Percentiles rank a stretch among this genome's conserved stretches.
Evolutionary conservation across 2,888 invertebrate species (phyloP).

Genomic region (Dendrolimus houi): DNA sequence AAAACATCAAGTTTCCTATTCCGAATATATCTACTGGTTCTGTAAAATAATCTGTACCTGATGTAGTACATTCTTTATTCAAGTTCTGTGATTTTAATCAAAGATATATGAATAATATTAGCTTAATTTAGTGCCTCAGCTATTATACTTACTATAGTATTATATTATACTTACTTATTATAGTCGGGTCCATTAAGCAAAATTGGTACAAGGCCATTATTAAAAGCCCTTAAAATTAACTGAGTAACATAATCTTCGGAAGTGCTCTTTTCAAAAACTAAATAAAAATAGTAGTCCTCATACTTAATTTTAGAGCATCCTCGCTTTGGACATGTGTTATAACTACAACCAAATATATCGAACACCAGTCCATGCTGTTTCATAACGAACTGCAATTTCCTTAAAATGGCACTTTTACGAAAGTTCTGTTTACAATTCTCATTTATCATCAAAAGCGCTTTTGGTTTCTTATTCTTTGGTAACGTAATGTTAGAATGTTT

Average conservation of each 20-base stretch:
- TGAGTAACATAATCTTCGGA: conserved; percentile 50
- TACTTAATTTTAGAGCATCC: conserved; percentile 31
- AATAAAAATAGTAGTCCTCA: conserved; percentile 51
- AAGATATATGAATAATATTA: too few relatives aligned
- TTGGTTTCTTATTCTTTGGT: conserved; percentile 18
- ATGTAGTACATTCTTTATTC: too few relatives aligned
- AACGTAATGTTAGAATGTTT: conserved; percentile 1
- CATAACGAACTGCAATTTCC: conserved; percentile 58
- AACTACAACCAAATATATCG: conserved; percentile 64
- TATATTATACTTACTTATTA: conserved; percentile 29
- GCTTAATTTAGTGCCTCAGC: background rate
- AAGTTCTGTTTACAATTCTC: conserved; percentile 25
- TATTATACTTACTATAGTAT: conserved; percentile 32
- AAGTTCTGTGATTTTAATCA: too few relatives aligned
- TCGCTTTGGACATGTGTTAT: conserved; percentile 25
- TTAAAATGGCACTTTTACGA: conserved; percentile 18
- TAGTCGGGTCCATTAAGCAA: conserved; percentile 81
- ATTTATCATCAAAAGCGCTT: conserved; percentile 29
- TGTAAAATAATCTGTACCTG: too few relatives aligned
- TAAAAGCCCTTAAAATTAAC: conserved; percentile 54
- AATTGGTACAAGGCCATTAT: conserved; percentile 79
- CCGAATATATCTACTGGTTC: too few relatives aligned
- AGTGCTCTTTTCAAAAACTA: conserved; percentile 37
- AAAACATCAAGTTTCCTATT: too few relatives aligned
- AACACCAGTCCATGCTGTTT: conserved; percentile 33